phyloP scores from a whole-genome alignment of 2,888 invertebrate genomes.

The Melanostoma mellinum region DNA sequence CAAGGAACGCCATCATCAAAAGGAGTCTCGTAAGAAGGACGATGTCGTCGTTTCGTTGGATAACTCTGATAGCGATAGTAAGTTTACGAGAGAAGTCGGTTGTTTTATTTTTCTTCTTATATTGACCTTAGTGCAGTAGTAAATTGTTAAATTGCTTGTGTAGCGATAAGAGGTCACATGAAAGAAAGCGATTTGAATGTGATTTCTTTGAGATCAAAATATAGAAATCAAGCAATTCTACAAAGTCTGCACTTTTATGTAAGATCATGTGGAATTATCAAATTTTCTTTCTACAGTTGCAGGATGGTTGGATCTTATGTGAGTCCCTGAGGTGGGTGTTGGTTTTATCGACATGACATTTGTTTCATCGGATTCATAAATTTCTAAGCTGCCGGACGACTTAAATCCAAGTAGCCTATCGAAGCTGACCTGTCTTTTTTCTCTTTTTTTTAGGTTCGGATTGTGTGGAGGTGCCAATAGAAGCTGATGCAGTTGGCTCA shows the following conservation, averaged over 20 bases:
- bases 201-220: slow-evolving; percentile 51
- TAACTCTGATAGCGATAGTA: slow-evolving; percentile 82
- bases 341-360: slow-evolving; percentile 10
- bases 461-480: slow-evolving; percentile 81
- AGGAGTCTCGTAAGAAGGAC: slow-evolving; percentile 75
- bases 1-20: slow-evolving; percentile 77
- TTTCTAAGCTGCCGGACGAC: slow-evolving; percentile 36
- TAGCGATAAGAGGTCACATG: slow-evolving; percentile 62
- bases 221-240: slow-evolving; percentile 67
- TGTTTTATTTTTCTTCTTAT: not conserved
- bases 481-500: slow-evolving; percentile 45
- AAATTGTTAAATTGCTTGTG: slow-evolving; percentile 50
- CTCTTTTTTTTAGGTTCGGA: slow-evolving; percentile 80
- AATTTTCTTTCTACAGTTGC: slow-evolving; percentile 75
- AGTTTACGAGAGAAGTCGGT: slow-evolving; percentile 74
- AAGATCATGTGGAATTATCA: slow-evolving; percentile 76
- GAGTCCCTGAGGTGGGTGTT: slow-evolving; percentile 57
- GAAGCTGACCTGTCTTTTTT: slow-evolving; percentile 60
- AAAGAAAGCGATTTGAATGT: slow-evolving; percentile 68
- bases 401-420: slow-evolving; percentile 12
- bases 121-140: slow-evolving; percentile 46
- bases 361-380: slow-evolving; percentile 22
- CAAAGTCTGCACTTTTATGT: slow-evolving; percentile 75
- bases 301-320: slow-evolving; percentile 42
- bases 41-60: slow-evolving; percentile 77